These are phyloP conservation scores for Lutjanus argentimaculatus DNA, from an alignment of 2,797 vertebrate species.

Conservation along the genomic window DNA sequence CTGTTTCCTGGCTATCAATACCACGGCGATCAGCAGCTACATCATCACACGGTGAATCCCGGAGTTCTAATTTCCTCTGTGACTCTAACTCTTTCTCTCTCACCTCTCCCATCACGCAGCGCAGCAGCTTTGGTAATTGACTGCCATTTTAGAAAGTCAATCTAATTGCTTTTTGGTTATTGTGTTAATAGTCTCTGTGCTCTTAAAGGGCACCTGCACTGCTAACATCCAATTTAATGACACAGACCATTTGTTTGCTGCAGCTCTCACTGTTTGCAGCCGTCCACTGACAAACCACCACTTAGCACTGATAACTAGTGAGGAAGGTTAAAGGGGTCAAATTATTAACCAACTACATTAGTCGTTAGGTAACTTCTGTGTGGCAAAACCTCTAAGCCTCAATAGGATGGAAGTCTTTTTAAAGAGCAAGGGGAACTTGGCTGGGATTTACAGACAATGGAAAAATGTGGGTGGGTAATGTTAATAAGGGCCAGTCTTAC, in stretches of 20 bases:
- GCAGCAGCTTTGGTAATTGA: constrained; percentile 75
- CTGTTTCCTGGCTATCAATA: not conserved
- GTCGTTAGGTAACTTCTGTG: constrained; percentile 28
- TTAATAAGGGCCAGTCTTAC: not conserved
- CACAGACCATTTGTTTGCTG: constrained; percentile 63
- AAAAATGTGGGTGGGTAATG: not conserved
- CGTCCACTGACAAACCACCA: constrained; percentile 40
- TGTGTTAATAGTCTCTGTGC: constrained; percentile 77
- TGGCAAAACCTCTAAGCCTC: not conserved
- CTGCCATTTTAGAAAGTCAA: constrained; percentile 82
- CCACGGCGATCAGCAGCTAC: not conserved
- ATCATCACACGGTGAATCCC: not conserved
- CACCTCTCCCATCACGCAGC: constrained; percentile 18
- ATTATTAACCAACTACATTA: constrained; percentile 63
- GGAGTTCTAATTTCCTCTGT: not conserved
- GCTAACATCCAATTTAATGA: constrained; percentile 65
- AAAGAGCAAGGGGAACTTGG: not conserved
- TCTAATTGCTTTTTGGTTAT: constrained; percentile 83
- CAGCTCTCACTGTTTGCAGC: not conserved
- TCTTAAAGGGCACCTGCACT: constrained; percentile 70
- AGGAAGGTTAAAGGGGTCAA: constrained; percentile 76
- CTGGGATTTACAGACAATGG: not conserved
- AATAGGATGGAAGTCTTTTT: not conserved
- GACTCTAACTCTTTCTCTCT: constrained; percentile 1
- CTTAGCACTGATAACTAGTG: constrained; percentile 65